phyloP scores from a whole-genome alignment of 1,140 invertebrate species.

The Nasonia longicornis region DNA sequence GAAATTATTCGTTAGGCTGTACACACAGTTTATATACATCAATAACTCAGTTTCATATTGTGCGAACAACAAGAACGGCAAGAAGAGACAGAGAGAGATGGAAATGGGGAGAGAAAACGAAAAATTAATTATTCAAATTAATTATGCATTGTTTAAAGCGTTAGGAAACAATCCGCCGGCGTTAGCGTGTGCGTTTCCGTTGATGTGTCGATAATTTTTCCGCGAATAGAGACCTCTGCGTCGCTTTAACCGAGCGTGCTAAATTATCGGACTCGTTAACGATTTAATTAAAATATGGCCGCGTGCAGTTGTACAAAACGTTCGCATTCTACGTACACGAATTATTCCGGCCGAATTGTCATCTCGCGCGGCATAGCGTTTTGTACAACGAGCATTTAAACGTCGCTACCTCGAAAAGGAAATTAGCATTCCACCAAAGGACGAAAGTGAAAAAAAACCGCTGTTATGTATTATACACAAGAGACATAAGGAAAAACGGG shows the following conservation, averaged over 20 bases:
- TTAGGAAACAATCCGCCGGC: too few species aligned
- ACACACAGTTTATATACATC: constrained; percentile 35
- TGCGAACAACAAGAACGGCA: constrained; percentile 12
- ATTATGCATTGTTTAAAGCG: neutral
- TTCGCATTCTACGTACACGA: neutral
- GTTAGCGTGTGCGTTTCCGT: neutral
- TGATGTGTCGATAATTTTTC: constrained; percentile 8
- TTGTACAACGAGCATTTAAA: too few species aligned
- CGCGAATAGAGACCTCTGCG: too few species aligned
- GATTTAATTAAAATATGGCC: neutral
- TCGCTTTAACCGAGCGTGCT: too few species aligned
- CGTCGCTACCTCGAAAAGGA: neutral
- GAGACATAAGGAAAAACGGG: neutral
- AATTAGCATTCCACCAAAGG: constrained; percentile 29
- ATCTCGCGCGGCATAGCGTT: too few species aligned
- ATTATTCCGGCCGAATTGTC: neutral
- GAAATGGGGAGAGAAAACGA: neutral
- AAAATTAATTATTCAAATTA: constrained; percentile 6
- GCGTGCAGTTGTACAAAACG: too few species aligned
- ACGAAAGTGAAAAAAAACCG: neutral
- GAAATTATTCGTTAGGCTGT: constrained; percentile 40
- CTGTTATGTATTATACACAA: neutral
- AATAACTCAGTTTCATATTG: constrained; percentile 34
- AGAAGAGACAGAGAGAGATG: neutral
- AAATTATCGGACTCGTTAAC: neutral